Percentiles rank a stretch among this genome's conserved stretches.
phyloP scores from a whole-genome alignment of 2,113 vertebrate genomes.

The Geococcyx californianus region DNA sequence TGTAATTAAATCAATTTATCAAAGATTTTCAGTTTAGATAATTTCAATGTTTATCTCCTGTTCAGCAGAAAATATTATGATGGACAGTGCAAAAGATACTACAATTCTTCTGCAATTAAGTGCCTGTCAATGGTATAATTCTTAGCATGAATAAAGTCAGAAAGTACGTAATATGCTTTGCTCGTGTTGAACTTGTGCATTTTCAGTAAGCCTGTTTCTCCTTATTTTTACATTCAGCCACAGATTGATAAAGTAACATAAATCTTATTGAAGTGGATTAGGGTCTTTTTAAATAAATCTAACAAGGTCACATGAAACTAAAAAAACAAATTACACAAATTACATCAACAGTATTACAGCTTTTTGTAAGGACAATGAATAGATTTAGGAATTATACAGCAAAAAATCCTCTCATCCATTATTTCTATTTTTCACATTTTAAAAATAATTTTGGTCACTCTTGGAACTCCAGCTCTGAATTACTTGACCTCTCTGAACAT shows the following conservation, averaged over 20 bases:
- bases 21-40: slow-evolving; percentile 11
- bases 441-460: neutral
- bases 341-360: neutral
- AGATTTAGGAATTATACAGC: neutral
- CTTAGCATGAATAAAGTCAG: neutral
- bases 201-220: neutral
- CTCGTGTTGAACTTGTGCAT: neutral
- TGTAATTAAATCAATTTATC: slow-evolving; percentile 50
- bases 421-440: neutral
- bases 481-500: neutral
- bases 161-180: neutral
- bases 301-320: neutral
- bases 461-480: neutral
- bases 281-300: neutral
- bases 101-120: neutral
- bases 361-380: neutral
- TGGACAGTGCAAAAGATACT: neutral
- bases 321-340: slow-evolving; percentile 3
- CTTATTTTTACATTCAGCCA: neutral
- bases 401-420: neutral
- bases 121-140: neutral
- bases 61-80: neutral
- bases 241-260: neutral
- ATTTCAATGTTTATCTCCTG: neutral
- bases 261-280: neutral